phyloP scores from a whole-genome alignment of 2,113 vertebrate genomes.

The Melanostigma gelatinosum region DNA sequence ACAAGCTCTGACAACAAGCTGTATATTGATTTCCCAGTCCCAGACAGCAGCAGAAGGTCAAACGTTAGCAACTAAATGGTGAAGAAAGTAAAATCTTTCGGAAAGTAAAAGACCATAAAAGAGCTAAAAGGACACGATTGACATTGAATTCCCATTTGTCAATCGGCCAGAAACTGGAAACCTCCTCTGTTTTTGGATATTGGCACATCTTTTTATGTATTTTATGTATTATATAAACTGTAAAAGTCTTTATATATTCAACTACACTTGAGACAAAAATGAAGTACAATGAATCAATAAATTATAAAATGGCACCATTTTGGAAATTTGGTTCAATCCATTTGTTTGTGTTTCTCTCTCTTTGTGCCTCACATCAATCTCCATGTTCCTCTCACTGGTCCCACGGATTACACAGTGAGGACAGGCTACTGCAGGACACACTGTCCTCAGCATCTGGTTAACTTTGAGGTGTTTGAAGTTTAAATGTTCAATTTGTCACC shows the following conservation, averaged over 20 bases:
- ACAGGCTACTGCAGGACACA: slow-evolving; percentile 31
- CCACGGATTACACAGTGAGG: slow-evolving; percentile 24
- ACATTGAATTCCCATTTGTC: not conserved
- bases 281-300: not conserved
- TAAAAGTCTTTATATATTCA: not conserved
- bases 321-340: not conserved
- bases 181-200: not conserved
- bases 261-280: not conserved
- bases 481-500: slow-evolving; percentile 69
- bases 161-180: not conserved
- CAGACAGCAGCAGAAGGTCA: not conserved
- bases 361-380: slow-evolving; percentile 25
- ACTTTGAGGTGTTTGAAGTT: slow-evolving; percentile 25
- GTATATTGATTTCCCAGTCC: not conserved
- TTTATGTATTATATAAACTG: not conserved
- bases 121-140: not conserved
- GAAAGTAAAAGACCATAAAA: too few species aligned
- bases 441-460: slow-evolving; percentile 57
- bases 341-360: slow-evolving; percentile 19
- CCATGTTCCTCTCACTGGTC: slow-evolving; percentile 8
- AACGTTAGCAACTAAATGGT: not conserved
- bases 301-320: not conserved
- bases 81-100: not conserved
- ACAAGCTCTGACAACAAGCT: not conserved
- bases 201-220: not conserved